Percentiles rank a stretch among this genome's conserved stretches.
Evolutionary conservation across 2,888 invertebrate species (phyloP).

Genomic region (Latrodectus hesperus): DNA sequence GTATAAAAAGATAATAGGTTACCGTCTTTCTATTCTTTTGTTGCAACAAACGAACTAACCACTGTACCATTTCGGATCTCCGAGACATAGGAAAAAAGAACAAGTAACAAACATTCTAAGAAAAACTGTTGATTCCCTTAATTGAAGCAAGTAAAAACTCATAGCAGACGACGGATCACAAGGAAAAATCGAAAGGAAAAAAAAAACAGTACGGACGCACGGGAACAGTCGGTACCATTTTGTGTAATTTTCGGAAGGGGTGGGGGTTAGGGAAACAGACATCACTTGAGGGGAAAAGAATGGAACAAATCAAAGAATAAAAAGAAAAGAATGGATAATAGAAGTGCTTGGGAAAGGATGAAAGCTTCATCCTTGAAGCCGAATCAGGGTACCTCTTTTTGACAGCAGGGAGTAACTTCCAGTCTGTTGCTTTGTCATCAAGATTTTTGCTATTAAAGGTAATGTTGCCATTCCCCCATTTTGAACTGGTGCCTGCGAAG

Average conservation of each 20-base stretch:
- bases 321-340: background rate
- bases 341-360: constrained; percentile 28
- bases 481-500: background rate
- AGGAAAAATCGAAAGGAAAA: background rate
- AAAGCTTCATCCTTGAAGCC: constrained; percentile 41
- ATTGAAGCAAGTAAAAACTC: background rate
- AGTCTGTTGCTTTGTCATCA: constrained; percentile 53
- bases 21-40: no score
- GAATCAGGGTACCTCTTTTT: background rate
- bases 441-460: constrained; percentile 49
- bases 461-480: constrained; percentile 40
- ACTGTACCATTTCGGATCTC: no score
- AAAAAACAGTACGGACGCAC: background rate
- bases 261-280: background rate
- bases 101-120: no score
- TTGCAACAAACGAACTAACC: no score
- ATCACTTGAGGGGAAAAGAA: background rate
- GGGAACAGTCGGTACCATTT: background rate
- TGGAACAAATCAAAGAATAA: constrained; percentile 13
- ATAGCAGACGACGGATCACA: background rate
- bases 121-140: background rate
- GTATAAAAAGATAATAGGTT: no score
- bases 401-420: constrained; percentile 42
- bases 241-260: background rate
- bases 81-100: no score